Percentiles rank a stretch among this genome's conserved stretches.
Conservation (phyloP, 2,113 vertebrate species). For the Chloropsis hardwickii region DNA sequence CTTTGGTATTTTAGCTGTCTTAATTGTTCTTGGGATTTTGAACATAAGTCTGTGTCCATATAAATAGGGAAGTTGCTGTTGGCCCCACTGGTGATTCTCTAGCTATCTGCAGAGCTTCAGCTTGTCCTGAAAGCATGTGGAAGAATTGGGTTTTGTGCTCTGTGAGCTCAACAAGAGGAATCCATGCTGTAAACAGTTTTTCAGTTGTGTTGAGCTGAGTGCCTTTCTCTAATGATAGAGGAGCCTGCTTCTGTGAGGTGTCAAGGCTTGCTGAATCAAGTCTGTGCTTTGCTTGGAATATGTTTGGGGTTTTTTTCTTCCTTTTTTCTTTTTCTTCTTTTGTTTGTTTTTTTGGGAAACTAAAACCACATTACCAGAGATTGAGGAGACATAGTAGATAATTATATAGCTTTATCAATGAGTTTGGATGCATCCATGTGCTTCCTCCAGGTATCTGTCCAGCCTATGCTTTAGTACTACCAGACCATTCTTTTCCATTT, state of each 20-base stretch:
- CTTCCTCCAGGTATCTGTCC: not conserved
- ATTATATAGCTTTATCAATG: not conserved
- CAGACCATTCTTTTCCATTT: not conserved
- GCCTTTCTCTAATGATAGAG: not conserved
- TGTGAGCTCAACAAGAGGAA: not conserved
- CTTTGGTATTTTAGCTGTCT: not conserved
- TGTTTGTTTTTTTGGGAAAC: not conserved
- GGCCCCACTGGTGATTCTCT: not conserved
- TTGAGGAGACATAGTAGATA: not conserved
- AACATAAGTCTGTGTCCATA: accelerated
- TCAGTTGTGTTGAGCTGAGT: not conserved
- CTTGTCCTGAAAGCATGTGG: not conserved
- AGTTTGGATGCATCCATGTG: not conserved
- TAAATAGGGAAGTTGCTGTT: not conserved
- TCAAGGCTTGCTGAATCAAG: not conserved
- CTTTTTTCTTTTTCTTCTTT: no score
- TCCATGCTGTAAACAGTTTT: not conserved
- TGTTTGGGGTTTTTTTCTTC: not conserved
- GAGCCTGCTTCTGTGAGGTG: not conserved
- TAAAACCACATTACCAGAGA: not conserved
- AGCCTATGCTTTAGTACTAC: not conserved
- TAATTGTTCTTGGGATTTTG: not conserved
- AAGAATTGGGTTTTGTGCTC: not conserved
- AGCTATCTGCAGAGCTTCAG: not conserved
- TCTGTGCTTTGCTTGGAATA: not conserved